Conservation (phyloP, 53 echinoderm and acorn worm genomes). For the Temnopleurus reevesii region DNA sequence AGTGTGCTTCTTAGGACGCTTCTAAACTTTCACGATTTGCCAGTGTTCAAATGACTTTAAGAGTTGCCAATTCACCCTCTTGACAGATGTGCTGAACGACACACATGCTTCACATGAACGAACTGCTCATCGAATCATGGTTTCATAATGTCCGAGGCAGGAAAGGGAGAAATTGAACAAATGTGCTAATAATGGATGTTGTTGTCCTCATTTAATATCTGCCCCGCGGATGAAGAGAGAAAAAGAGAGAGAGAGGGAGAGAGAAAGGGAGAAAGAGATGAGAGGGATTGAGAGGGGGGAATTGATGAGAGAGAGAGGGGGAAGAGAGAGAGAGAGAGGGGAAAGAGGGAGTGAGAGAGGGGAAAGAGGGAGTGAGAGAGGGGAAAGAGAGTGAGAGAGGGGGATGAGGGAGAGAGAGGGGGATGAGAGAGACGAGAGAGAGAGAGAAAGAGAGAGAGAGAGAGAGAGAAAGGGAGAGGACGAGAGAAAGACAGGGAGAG, state of each 20-base stretch:
- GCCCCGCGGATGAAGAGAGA: no score
- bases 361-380: background rate
- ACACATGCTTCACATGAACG: slow-evolving; percentile 37
- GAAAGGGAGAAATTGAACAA: slow-evolving; percentile 38
- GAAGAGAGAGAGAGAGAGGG: no score
- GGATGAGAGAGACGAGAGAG: background rate
- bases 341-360: background rate
- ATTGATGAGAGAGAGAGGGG: background rate
- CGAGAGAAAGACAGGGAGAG: background rate
- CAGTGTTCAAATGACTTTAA: no score
- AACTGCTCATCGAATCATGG: background rate
- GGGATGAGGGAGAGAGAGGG: background rate
- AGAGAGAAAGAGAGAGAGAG: background rate
- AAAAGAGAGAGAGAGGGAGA: background rate
- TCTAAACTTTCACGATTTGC: no score
- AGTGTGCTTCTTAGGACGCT: no score
- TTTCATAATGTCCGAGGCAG: background rate
- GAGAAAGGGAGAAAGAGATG: background rate
- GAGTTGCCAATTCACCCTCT: slow-evolving; percentile 38
- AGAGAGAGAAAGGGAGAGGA: background rate
- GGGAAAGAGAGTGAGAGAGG: background rate
- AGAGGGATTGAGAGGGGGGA: background rate
- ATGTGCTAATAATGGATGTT: slow-evolving; percentile 17
- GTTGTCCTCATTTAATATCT: background rate
- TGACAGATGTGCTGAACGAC: background rate